Base-by-base conservation (phyloP, 1,140 invertebrate genomes). In the Xylocopa sonorina region DNA sequence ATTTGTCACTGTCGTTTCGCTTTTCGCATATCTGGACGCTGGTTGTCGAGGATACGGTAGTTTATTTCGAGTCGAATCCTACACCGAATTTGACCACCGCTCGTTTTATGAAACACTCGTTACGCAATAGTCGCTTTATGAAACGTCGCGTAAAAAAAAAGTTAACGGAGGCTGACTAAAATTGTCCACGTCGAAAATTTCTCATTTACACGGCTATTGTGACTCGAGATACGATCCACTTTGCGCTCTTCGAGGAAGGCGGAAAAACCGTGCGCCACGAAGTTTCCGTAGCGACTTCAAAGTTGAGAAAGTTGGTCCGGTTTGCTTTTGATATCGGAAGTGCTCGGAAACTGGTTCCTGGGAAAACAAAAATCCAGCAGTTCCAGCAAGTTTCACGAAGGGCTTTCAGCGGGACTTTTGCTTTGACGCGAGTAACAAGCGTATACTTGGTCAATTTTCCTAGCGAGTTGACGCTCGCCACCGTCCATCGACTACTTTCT, bases 1-100 rank as follows among this genome's bases (percentile, higher is more conserved):
- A 81, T 81, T 84, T 84, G 50, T 78, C 78, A 81, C 73, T 84
- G 82, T 84, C 78, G 55, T 51, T 66, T 68, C 57, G 24, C 46
- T 60, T 69, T 69, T 12, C 60, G 67, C 62, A 60, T 81, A 84
- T 63, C 55, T 51, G 46, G n/a, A 14, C 21, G 48, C 9, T 21
- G 63, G 14, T 60, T 12, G 50, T 21, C 43, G 43, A 43, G 58
- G 51, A 80, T 46, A 71, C 67, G 81, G 67, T 83, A 83, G 73
- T 80, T 80, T 85, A 83, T 85, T 80, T 83, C 32, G 21, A 55
- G 82, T 32, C 73, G 58, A 68, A 78, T 79, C 48, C 41, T 63
- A 57, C 41, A 46, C 68, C 29, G 51, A 83, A 69, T 75, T 79
- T 66, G 24, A 48, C 34, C 46, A 29, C 48, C 4, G 14, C 27